These are phyloP conservation scores for Puntigrus tetrazona DNA, from an alignment of 2,113 vertebrate species.

Conservation along the genomic window DNA sequence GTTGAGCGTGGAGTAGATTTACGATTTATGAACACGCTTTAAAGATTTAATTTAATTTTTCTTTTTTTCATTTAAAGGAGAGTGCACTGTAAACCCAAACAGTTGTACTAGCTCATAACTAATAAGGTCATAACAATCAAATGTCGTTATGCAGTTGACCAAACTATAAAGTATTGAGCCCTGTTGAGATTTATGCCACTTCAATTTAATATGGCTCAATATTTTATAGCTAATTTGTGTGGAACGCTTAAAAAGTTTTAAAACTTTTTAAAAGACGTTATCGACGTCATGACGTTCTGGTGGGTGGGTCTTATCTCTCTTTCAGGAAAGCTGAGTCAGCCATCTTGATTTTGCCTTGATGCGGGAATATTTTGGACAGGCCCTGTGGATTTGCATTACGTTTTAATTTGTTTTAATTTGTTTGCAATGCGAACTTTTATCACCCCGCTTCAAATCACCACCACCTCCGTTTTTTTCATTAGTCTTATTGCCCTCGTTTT, in stretches of 20 bases:
- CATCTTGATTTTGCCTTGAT: too few relatives aligned
- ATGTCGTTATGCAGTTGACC: not conserved
- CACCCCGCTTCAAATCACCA: too few relatives aligned
- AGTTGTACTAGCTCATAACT: conserved; percentile 13
- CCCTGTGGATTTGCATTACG: too few relatives aligned
- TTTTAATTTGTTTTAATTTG: too few relatives aligned
- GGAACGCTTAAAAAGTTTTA: not conserved
- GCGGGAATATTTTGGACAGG: too few relatives aligned
- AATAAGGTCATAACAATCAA: not conserved
- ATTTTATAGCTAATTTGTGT: conserved; percentile 14
- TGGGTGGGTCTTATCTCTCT: not conserved
- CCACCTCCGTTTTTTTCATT: too few relatives aligned
- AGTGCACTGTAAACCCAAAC: not conserved
- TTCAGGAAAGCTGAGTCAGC: not conserved
- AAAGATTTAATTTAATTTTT: too few relatives aligned
- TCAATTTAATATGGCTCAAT: not conserved
- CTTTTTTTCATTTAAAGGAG: too few relatives aligned
- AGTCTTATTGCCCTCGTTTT: too few relatives aligned
- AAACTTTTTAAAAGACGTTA: not conserved
- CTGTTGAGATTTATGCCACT: not conserved
- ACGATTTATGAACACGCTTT: too few relatives aligned
- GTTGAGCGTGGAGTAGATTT: too few relatives aligned
- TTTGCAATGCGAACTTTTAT: too few relatives aligned
- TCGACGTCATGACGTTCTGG: not conserved
- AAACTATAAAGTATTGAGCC: not conserved